Evolutionary conservation across 1,140 invertebrate genomes (phyloP), one percentile per base, ranked within the genome.

Genomic region (Parasteatoda tepidariorum): DNA sequence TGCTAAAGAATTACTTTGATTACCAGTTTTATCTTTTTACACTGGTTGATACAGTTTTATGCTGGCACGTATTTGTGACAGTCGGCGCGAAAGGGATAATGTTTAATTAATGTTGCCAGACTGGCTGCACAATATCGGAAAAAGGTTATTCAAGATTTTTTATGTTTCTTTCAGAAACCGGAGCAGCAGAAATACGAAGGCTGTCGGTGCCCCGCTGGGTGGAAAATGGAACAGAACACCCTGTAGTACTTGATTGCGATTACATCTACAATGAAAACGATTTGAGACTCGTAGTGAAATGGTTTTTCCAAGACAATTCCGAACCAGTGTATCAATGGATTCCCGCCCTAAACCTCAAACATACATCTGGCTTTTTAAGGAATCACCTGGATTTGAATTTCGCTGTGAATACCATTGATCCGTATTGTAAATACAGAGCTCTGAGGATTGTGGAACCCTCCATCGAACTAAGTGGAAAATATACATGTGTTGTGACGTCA

Each of bases 281-380:
- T 13, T 55, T 68, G 3, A 74, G 92, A 68, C 89, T 95, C 6
- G 94, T 95, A 22, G 92, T 95, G 61, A 94, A 95, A 89, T 95
- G 94, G 94, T 95, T 92, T 88, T 93, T 94, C 87, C 92, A 93
- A 86, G 91, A 92, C 67, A 89, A 91, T 78, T 91, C 91, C 1
- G 89, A 91, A 66, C 91, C 92, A 18, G 92, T 94, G 9, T 95
- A 95, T 88, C 94, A 95, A 88, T 95, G 94, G 94, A 94, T 95
- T 90, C 91, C 92, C 22, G 88, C 89, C 9, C 86, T 90, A 26
- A 91, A 91, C 85, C 84, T 76, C 71, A 93, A 94, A 4, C 91
- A 92, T 86, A 92, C 91, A 62, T 87, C 91, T 86, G 91, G 85
- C 90, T 90, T 92, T 2, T 88, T 93, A 34, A 91, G 92, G 84